phyloP scores from a whole-genome alignment of 2,797 vertebrate genomes.

The Peromyscus melanophrys region DNA sequence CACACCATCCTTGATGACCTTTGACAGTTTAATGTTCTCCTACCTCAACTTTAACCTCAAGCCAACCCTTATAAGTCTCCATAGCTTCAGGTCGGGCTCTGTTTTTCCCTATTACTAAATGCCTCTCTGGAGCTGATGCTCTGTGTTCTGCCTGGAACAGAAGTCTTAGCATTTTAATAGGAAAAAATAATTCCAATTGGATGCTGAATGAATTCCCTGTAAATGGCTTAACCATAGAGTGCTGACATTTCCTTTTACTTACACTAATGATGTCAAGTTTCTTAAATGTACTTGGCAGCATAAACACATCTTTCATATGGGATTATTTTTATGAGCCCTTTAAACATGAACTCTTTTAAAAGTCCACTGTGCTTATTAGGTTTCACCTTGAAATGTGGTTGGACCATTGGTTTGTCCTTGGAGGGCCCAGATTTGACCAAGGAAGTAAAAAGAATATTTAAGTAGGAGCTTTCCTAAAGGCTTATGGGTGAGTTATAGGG shows the following conservation, averaged over 20 bases:
- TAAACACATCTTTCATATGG: neutral
- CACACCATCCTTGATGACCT: neutral
- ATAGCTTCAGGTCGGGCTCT: neutral
- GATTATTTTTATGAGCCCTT: constrained; percentile 59
- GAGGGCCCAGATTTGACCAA: constrained; percentile 36
- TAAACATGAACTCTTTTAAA: constrained; percentile 60
- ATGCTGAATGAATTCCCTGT: constrained; percentile 18
- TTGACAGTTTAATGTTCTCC: neutral
- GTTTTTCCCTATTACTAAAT: neutral
- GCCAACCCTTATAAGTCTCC: neutral
- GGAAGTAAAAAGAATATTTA: constrained; percentile 35
- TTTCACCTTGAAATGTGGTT: constrained; percentile 52
- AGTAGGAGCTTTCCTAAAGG: neutral
- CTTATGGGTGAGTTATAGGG: neutral
- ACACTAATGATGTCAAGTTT: neutral
- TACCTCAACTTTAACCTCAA: neutral
- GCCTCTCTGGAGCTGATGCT: neutral
- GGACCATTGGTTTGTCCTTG: neutral
- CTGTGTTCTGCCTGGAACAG: neutral
- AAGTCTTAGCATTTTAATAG: constrained; percentile 44
- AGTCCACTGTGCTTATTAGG: constrained; percentile 30
- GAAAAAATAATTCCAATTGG: constrained; percentile 41
- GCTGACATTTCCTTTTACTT: constrained; percentile 43
- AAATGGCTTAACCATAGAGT: neutral
- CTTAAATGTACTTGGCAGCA: neutral